These are phyloP conservation scores for Mastomys natalensis DNA, from an alignment of 2,113 vertebrate genomes.

Conservation along the genomic window DNA sequence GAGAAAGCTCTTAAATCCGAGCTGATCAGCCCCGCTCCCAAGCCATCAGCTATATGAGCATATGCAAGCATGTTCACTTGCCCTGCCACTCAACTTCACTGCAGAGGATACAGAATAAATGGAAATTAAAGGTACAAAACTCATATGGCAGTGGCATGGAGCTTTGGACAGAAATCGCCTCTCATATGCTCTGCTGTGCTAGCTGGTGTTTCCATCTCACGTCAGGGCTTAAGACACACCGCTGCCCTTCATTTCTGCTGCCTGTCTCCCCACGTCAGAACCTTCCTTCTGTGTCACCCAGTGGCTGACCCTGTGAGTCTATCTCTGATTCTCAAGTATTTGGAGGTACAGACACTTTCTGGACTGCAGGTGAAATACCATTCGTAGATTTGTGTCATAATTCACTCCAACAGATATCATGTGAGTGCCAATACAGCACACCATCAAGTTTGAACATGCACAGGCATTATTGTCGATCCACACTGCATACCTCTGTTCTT, in stretches of 20 bases:
- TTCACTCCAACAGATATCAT: constrained; percentile 32
- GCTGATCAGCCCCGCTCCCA: neutral
- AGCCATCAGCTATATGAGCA: neutral
- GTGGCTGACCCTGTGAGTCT: neutral
- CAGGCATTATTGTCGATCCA: neutral
- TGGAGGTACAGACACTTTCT: constrained; percentile 38
- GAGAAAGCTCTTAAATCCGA: neutral
- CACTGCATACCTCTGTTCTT: neutral
- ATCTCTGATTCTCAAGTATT: constrained; percentile 21
- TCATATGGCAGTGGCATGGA: neutral
- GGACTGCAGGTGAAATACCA: constrained; percentile 62
- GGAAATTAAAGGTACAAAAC: neutral
- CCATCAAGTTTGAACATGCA: constrained; percentile 57
- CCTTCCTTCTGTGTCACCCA: neutral
- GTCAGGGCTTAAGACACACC: neutral
- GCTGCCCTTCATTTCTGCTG: neutral
- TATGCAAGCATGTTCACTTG: neutral
- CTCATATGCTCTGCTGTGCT: neutral
- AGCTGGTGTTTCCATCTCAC: neutral
- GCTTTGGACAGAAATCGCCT: neutral
- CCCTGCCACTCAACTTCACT: neutral
- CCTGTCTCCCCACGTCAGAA: neutral
- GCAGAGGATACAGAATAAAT: neutral
- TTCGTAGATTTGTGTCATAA: constrained; percentile 48
- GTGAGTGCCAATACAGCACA: constrained; percentile 16